A percentile compares a stretch with the other conserved stretches of the same genome.
Conservation (phyloP, 2,888 invertebrate species). For the Scaptomyza polygonia region DNA sequence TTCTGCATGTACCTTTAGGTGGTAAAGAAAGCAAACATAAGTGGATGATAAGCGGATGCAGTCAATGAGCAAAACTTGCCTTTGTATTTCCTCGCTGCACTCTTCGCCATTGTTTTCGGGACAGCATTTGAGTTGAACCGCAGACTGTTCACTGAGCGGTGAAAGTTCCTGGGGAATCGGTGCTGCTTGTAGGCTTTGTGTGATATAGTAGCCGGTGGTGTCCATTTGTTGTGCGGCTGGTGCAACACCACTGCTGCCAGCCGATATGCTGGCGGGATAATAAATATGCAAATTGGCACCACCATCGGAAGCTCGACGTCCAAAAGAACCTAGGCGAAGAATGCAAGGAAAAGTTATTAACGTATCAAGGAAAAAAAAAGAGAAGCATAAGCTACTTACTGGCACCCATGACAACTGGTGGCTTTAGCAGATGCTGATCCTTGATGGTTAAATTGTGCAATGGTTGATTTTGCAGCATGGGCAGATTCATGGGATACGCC, state of each 20-base stretch:
- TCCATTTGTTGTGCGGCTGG: conserved; percentile 65
- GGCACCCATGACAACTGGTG: conserved; percentile 95
- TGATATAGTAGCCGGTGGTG: conserved; percentile 69
- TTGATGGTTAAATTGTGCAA: conserved; percentile 94
- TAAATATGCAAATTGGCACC: conserved; percentile 95
- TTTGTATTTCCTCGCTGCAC: conserved; percentile 84
- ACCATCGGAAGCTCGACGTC: conserved; percentile 97
- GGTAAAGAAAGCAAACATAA: neutral
- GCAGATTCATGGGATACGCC: conserved; percentile 90
- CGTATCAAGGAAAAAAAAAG: neutral
- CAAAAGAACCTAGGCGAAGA: conserved; percentile 87
- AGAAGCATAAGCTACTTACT: conserved; percentile 85
- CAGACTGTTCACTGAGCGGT: conserved; percentile 62
- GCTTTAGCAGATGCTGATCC: conserved; percentile 96
- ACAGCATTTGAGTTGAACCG: conserved; percentile 60
- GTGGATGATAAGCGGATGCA: too few relatives aligned
- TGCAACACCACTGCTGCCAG: conserved; percentile 54
- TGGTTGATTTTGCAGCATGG: conserved; percentile 92
- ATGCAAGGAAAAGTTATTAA: neutral
- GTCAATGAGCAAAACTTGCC: conserved; percentile 55
- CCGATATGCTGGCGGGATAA: conserved; percentile 85
- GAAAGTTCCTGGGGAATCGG: conserved; percentile 57
- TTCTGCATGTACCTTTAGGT: conserved; percentile 89
- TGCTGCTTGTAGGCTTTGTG: conserved; percentile 60
- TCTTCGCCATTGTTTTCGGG: conserved; percentile 76